Percentiles rank a stretch among this genome's conserved stretches.
phyloP scores from a whole-genome alignment of 2,888 invertebrate genomes.

The Idaea biselata region DNA sequence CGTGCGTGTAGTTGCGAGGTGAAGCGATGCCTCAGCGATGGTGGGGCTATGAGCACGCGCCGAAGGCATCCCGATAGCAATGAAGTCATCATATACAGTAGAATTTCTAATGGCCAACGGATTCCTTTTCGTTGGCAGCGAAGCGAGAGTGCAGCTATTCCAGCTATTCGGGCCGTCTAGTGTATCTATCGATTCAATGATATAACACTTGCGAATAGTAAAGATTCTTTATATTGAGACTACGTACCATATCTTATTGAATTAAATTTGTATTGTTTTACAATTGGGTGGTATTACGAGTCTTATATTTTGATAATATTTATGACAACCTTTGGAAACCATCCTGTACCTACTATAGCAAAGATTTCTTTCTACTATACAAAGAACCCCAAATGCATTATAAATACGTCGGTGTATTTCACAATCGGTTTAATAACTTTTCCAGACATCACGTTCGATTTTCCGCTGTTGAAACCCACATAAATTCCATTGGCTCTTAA shows the following conservation, averaged over 20 bases:
- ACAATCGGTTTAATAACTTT: background rate
- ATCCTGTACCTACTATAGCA: too few relatives aligned
- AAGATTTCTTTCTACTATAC: too few relatives aligned
- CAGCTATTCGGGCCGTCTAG: conserved; percentile 63
- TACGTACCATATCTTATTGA: background rate
- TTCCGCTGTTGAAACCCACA: background rate
- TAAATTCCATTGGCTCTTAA: background rate
- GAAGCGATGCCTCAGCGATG: conserved; percentile 44
- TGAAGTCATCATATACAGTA: conserved; percentile 71
- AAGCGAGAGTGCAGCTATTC: conserved; percentile 69
- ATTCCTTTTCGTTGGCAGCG: conserved; percentile 76
- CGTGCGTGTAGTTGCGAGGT: conserved; percentile 34
- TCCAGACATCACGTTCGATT: background rate
- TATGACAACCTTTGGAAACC: too few relatives aligned
- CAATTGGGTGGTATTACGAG: too few relatives aligned
- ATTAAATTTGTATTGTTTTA: too few relatives aligned
- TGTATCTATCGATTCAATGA: conserved; percentile 56
- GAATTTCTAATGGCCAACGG: conserved; percentile 79
- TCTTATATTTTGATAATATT: too few relatives aligned
- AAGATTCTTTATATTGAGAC: background rate
- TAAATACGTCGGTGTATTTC: background rate
- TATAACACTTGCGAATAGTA: conserved; percentile 33
- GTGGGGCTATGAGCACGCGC: conserved; percentile 44
- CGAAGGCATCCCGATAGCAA: conserved; percentile 61
- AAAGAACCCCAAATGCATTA: too few relatives aligned